Percentiles rank a stretch among this genome's conserved stretches.
Evolutionary conservation across 2,113 vertebrate genomes (phyloP).

Genomic region (Ameiurus melas): DNA sequence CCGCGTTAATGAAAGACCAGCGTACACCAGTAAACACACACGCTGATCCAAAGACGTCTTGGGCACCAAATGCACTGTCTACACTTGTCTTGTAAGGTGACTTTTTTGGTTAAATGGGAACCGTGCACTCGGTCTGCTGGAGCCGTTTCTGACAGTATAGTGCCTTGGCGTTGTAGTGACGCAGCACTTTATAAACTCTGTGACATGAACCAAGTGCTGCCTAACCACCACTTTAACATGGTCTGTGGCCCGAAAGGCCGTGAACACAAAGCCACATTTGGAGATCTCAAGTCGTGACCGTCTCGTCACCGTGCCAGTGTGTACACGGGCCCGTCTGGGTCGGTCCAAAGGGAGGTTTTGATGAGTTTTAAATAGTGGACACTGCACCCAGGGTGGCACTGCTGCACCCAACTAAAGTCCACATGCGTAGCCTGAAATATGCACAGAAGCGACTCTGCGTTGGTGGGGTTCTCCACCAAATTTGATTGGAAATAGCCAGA

Average conservation of each 20-base stretch:
- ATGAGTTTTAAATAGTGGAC: slow-evolving; percentile 44
- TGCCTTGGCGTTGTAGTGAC: slow-evolving; percentile 9
- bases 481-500: slow-evolving; percentile 35
- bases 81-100: slow-evolving; percentile 18
- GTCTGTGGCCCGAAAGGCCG: slow-evolving; percentile 20
- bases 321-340: slow-evolving; percentile 31
- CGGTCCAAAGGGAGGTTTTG: slow-evolving; percentile 30
- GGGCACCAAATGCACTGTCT: not conserved
- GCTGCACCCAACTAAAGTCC: slow-evolving; percentile 39
- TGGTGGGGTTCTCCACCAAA: slow-evolving; percentile 46
- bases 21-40: slow-evolving; percentile 26
- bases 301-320: slow-evolving; percentile 34
- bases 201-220: slow-evolving; percentile 27
- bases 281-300: slow-evolving; percentile 28
- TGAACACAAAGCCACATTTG: slow-evolving; percentile 43
- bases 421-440: slow-evolving; percentile 26
- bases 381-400: slow-evolving; percentile 52
- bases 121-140: not conserved
- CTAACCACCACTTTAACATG: slow-evolving; percentile 38
- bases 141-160: slow-evolving; percentile 6
- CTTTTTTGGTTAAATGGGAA: slow-evolving; percentile 12
- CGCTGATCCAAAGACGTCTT: slow-evolving; percentile 20
- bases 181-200: slow-evolving; percentile 9
- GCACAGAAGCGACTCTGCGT: slow-evolving; percentile 8
- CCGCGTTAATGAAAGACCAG: slow-evolving; percentile 40